phyloP scores from a whole-genome alignment of 2,113 vertebrate genomes.

The Phyllopteryx taeniolatus region DNA sequence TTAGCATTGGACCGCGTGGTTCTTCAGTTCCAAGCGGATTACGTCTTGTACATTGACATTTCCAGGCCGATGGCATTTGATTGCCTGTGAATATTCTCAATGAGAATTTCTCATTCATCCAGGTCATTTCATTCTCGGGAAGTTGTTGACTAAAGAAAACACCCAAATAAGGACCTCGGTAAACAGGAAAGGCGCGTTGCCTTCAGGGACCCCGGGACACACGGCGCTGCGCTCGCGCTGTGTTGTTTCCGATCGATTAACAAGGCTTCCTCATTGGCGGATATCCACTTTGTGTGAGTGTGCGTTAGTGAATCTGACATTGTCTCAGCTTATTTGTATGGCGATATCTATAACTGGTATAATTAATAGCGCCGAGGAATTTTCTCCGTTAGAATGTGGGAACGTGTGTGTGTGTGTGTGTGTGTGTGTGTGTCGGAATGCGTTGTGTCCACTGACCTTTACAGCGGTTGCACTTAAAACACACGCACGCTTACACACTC shows the following conservation, averaged over 20 bases:
- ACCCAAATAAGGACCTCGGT: slow-evolving; percentile 63
- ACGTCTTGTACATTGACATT: too few relatives aligned
- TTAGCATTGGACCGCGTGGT: too few relatives aligned
- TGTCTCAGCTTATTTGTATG: slow-evolving; percentile 61
- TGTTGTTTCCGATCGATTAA: slow-evolving; percentile 65
- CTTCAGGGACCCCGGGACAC: slow-evolving; percentile 70
- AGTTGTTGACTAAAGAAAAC: slow-evolving; percentile 71
- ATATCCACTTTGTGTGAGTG: slow-evolving; percentile 66
- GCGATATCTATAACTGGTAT: slow-evolving; percentile 50
- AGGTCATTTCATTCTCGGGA: slow-evolving; percentile 40
- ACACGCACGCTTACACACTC: slow-evolving; percentile 9
- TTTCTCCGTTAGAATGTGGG: slow-evolving; percentile 65
- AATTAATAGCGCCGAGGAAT: slow-evolving; percentile 61
- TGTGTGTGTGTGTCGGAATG: slow-evolving; percentile 52
- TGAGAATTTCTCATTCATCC: too few relatives aligned
- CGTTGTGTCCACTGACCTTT: slow-evolving; percentile 40
- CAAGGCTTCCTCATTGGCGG: slow-evolving; percentile 60
- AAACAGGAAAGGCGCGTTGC: slow-evolving; percentile 74
- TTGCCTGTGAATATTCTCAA: too few relatives aligned
- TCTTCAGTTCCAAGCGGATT: too few relatives aligned
- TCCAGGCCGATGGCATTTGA: too few relatives aligned
- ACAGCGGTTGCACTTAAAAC: slow-evolving; percentile 30
- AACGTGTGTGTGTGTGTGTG: slow-evolving; percentile 53
- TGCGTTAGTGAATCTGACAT: slow-evolving; percentile 50
- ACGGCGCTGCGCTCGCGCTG: slow-evolving; percentile 45